Conservation (phyloP, 2,888 invertebrate species). For the Nomada lathburiana region DNA sequence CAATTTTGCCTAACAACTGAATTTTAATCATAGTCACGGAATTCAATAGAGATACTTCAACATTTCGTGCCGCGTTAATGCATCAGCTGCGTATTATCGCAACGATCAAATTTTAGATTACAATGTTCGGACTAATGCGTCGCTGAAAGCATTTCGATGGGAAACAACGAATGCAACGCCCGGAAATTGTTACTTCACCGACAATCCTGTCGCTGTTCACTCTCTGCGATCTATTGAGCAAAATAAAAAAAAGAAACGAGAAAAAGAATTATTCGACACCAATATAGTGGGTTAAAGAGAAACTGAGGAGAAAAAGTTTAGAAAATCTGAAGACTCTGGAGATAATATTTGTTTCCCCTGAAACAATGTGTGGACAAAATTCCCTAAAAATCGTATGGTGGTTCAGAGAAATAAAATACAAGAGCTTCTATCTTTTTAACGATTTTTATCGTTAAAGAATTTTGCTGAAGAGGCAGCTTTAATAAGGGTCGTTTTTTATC, state of each 20-base stretch:
- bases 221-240: conserved; percentile 17
- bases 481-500: background rate
- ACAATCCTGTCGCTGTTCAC: background rate
- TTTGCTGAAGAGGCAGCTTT: background rate
- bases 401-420: too few relatives aligned
- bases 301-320: too few relatives aligned
- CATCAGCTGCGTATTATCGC: conserved; percentile 21
- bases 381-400: too few relatives aligned
- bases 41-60: conserved; percentile 16
- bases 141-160: conserved; percentile 34
- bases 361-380: too few relatives aligned
- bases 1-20: background rate
- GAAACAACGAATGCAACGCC: conserved; percentile 9
- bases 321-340: background rate
- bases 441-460: too few relatives aligned
- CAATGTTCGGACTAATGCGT: conserved; percentile 38
- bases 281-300: background rate
- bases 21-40: conserved; percentile 8
- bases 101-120: conserved; percentile 52
- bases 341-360: background rate
- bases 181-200: conserved; percentile 24
- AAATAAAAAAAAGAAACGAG: too few relatives aligned
- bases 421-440: too few relatives aligned
- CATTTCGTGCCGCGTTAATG: conserved; percentile 27
- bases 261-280: background rate